Evolutionary conservation across 2,888 invertebrate genomes (phyloP), one percentile per base, ranked within the genome.

Genomic region (Heteromurus nitidus): DNA sequence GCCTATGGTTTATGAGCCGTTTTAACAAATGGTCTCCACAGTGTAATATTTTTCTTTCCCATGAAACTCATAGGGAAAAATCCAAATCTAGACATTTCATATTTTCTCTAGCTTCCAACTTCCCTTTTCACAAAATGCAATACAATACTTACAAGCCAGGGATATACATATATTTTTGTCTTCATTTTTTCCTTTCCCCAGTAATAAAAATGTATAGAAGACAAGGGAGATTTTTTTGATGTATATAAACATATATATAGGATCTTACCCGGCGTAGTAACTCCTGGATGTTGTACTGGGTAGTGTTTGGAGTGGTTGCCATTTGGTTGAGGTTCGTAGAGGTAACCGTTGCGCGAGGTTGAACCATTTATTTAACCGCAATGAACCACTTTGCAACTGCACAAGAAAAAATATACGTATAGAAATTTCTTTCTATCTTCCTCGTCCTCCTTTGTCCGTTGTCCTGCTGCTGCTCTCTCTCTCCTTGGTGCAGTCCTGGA

Each of bases 291-390:
- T 83, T 85, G 73, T 82, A 87, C 68, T 86, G 84, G 75, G 84
- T 76, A 76, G 85, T 79, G 73, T 82, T 83, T 83, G 83, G 82
- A 79, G 84, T 82, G 75, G 82, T 75, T 69, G 87, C 87, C 87
- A 87, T 87, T 72, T 80, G 72, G 80, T 80, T 80, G 69, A 80
- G 36, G 80, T 80, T 80, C 50, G 80, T 42, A 42, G 80, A 72
- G 80, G 64, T 80, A 76, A 83, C 86, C 68, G 84, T 85, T 58
- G 82, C 82, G 80, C 86, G 74, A 80, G 87, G 87, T 82, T 87
- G 87, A 85, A 87, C 87, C 87, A 87, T 87, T 87, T 87, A 87
- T 84, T 83, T 50, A 81, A 79, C 82, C 64, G 67, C 81, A 75
- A 60, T 70, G 70, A 80, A 42, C 58, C 26, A 67, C 74, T 80